Conservation (phyloP, 2,113 vertebrate genomes). For the Lepisosteus oculatus region DNA sequence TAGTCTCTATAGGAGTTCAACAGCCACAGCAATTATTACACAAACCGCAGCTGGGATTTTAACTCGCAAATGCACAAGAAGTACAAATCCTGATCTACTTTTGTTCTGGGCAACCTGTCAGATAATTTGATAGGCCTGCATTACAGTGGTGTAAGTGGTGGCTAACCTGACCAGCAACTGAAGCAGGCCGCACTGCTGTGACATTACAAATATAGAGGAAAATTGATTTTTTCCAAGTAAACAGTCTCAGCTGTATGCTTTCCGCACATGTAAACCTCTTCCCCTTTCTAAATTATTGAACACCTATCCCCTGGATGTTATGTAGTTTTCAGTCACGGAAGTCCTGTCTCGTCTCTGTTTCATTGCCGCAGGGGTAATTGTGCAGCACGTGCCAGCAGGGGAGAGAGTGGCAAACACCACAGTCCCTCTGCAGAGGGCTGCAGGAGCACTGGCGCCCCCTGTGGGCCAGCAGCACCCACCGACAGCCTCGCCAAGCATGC, state of each 20-base stretch:
- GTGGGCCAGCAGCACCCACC: neutral
- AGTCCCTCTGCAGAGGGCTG: neutral
- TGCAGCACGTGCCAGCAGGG: neutral
- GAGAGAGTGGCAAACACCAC: neutral
- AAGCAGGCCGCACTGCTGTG: slow-evolving; percentile 17
- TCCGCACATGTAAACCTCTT: slow-evolving; percentile 30
- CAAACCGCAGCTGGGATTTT: too few relatives aligned
- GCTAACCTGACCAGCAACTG: neutral
- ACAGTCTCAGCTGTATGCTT: slow-evolving; percentile 25
- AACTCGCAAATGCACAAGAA: too few relatives aligned
- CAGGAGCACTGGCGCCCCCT: neutral
- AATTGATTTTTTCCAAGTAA: slow-evolving; percentile 33
- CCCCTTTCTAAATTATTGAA: slow-evolving; percentile 36
- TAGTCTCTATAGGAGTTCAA: too few relatives aligned
- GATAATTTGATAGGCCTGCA: slow-evolving; percentile 13
- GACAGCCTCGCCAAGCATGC: slow-evolving; percentile 8
- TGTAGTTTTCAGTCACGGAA: neutral
- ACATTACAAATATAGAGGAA: slow-evolving; percentile 26
- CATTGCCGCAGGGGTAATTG: neutral
- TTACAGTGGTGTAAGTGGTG: neutral
- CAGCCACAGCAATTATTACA: too few relatives aligned
- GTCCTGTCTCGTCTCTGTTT: neutral
- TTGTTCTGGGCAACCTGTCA: neutral
- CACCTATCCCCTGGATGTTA: slow-evolving; percentile 9
- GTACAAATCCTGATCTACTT: neutral